Evolutionary conservation across 2,113 vertebrate genomes (phyloP), one percentile per base, ranked within the genome.

Genomic region (Collichthys lucidus): DNA sequence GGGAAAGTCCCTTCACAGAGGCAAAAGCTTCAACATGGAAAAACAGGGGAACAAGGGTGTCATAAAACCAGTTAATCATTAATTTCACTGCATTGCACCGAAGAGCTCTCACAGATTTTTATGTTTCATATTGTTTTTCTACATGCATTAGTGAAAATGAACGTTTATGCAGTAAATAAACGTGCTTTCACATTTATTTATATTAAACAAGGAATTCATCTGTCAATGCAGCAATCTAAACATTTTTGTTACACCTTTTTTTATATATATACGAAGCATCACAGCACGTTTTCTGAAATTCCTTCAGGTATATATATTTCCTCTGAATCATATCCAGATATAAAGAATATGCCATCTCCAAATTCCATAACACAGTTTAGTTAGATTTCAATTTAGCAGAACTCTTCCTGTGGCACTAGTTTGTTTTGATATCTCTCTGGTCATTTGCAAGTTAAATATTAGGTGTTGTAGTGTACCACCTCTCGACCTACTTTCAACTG

Each of bases 371-470:
- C 20, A 29, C 3, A 40, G 3, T 40, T 62, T 11, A 14, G 22
- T 24, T 72, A 10, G 35, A 44, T 15, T 26, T 35, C 22, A 20
- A 44, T 63, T 53, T 35, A 63, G 20, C 75, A 64, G 46, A 53
- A 19, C 19, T 47, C 16, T 35, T 70, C 61, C 19, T 24, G 22
- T 59, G 40, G 20, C 35, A 22, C 42, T 17, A 24, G 20, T 82
- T 31, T 77, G 31, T 70, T 62, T 46, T 55, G 46, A 65, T 69
- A 61, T 49, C 17, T 42, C 47, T 15, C 1, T n/a, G n/a, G 10
- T 84, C 31, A 86, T 88, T 88, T 90, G 86, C 84, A 80, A 87
- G 76, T 74, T 74, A 88, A 80, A 88, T 84, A 47, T 60, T 60
- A 29, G 11, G 10, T 19, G 15, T 46, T 29, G 52, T 47, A 31